Evolutionary conservation across 2,797 vertebrate species (phyloP).

Genomic region (Lutra lutra): DNA sequence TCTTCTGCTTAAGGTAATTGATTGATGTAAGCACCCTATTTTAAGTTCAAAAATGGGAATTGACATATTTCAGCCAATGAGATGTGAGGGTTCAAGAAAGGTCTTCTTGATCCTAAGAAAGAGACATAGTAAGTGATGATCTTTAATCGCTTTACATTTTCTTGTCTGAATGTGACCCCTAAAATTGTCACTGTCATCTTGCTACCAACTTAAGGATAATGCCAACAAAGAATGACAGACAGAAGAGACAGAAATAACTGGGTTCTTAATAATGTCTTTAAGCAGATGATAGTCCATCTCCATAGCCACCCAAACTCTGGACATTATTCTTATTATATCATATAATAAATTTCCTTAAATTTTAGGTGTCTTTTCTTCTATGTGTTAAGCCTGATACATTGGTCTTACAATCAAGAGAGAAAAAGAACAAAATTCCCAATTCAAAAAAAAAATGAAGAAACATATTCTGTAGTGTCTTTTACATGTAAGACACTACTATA

Average conservation of each 20-base stretch:
- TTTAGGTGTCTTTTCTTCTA: not conserved
- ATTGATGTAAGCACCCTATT: not conserved
- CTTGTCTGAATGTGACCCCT: not conserved
- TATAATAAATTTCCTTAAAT: not conserved
- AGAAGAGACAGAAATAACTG: not conserved
- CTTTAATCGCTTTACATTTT: not conserved
- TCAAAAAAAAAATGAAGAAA: not conserved
- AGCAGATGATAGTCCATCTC: not conserved
- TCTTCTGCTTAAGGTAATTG: not conserved
- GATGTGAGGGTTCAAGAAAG: not conserved
- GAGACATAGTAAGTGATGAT: not conserved
- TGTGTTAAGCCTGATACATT: not conserved
- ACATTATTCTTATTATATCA: not conserved
- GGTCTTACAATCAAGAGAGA: not conserved
- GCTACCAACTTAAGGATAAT: not conserved
- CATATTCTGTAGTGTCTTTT: not conserved
- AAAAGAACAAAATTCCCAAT: not conserved
- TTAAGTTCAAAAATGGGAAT: not conserved
- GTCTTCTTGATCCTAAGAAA: not conserved
- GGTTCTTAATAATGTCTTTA: not conserved
- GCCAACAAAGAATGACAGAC: not conserved
- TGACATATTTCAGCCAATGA: not conserved
- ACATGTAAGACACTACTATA: not conserved
- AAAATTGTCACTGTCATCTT: not conserved
- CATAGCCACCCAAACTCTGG: not conserved